Evolutionary conservation across 2,888 invertebrate genomes (phyloP).

Genomic region (Cylindroiulus punctatus): DNA sequence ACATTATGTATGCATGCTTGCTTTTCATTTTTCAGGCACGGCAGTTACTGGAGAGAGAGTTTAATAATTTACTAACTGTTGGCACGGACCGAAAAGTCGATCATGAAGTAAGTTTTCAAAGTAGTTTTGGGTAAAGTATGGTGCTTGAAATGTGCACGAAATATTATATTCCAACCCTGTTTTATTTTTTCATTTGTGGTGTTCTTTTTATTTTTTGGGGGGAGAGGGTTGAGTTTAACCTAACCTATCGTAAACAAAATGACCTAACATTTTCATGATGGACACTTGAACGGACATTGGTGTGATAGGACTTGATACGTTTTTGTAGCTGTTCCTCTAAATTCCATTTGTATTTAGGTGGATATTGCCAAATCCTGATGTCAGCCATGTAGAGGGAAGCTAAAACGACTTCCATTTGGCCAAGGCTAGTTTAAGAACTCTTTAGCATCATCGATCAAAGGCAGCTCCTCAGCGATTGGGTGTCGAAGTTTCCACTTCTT

Average conservation of each 20-base stretch:
- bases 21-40: conserved; percentile 76
- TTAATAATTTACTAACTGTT: conserved; percentile 80
- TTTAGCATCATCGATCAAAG: conserved; percentile 15
- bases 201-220: no score
- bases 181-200: no score
- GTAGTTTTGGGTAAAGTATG: no score
- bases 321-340: background rate
- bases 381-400: conserved; percentile 24
- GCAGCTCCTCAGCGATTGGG: background rate
- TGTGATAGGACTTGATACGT: background rate
- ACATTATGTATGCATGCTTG: conserved; percentile 28
- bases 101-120: conserved; percentile 52
- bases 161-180: no score
- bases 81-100: conserved; percentile 76
- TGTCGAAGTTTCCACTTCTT: background rate
- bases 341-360: background rate
- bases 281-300: no score
- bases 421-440: conserved; percentile 13
- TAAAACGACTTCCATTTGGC: conserved; percentile 47
- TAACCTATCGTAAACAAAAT: no score
- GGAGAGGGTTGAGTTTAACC: no score
- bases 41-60: conserved; percentile 90
- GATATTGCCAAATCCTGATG: conserved; percentile 53
- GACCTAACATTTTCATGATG: no score
- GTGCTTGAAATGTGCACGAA: no score